Conservation (phyloP, 2,888 invertebrate species). For the Pristionchus arcanus region DNA sequence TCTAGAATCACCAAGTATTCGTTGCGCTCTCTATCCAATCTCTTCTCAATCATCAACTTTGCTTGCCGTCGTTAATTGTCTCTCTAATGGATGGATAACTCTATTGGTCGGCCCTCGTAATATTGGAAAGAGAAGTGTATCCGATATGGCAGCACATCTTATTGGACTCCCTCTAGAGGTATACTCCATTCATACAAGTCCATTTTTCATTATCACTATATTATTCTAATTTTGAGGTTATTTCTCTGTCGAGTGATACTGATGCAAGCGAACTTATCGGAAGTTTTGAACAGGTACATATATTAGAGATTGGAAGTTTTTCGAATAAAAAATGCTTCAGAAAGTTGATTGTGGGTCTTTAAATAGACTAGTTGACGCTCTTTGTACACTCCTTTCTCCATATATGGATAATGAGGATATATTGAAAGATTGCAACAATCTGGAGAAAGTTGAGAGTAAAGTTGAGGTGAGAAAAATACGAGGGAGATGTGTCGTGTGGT, state of each 20-base stretch:
- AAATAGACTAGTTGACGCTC: slow-evolving; percentile 55
- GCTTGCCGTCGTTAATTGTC: slow-evolving; percentile 89
- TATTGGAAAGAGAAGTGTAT: slow-evolving; percentile 61
- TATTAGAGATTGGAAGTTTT: not conserved
- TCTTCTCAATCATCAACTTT: slow-evolving; percentile 83
- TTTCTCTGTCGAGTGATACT: slow-evolving; percentile 89
- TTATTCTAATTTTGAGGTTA: not conserved
- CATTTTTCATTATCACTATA: not conserved
- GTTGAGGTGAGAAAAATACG: not conserved
- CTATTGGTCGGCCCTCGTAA: slow-evolving; percentile 85
- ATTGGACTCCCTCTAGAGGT: slow-evolving; percentile 44
- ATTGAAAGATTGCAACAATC: not conserved
- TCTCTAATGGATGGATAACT: slow-evolving; percentile 93
- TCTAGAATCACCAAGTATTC: not conserved
- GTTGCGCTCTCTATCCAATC: slow-evolving; percentile 71
- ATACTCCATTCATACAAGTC: not conserved
- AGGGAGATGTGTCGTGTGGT: too few relatives aligned
- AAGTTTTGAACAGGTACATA: slow-evolving; percentile 93
- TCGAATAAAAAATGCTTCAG: slow-evolving; percentile 35
- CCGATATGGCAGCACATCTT: slow-evolving; percentile 52
- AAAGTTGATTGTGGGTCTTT: slow-evolving; percentile 62
- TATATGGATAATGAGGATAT: not conserved
- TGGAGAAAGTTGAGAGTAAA: slow-evolving; percentile 17
- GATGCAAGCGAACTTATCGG: slow-evolving; percentile 96
- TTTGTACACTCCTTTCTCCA: slow-evolving; percentile 36